phyloP scores from a whole-genome alignment of 2,888 invertebrate species.

The Blera fallax region DNA sequence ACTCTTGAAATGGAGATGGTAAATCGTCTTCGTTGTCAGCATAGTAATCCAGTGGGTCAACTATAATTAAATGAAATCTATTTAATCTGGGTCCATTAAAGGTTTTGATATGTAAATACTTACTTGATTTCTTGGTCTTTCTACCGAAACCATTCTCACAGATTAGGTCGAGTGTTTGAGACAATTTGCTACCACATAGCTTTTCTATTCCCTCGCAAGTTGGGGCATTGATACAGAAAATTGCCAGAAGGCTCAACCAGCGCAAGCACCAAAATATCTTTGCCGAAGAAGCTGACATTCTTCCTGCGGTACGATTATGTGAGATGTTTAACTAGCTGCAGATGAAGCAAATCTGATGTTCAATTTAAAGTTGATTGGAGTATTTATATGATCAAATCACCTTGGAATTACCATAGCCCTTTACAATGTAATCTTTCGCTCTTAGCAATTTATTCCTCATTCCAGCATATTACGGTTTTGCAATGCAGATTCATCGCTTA shows the following conservation, averaged over 20 bases:
- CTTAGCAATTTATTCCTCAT: too few species aligned
- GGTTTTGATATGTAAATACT: background rate
- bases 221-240: background rate
- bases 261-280: background rate
- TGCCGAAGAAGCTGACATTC: background rate
- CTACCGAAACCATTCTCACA: background rate
- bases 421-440: too few species aligned
- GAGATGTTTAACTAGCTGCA: background rate
- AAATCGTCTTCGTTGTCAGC: background rate
- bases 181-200: background rate
- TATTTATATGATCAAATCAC: background rate
- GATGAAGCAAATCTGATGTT: conserved; percentile 1
- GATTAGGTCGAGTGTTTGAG: background rate
- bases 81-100: background rate
- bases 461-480: too few species aligned
- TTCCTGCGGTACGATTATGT: too few species aligned
- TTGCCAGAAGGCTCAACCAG: background rate
- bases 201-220: background rate
- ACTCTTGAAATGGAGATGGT: conserved; percentile 32
- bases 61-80: background rate
- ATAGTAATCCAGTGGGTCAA: background rate
- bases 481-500: too few species aligned
- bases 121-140: background rate
- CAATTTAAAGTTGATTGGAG: background rate
- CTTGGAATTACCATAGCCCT: too few species aligned